Evolutionary conservation across 1,140 invertebrate species (phyloP).

Genomic region (Branchinecta lindahli): DNA sequence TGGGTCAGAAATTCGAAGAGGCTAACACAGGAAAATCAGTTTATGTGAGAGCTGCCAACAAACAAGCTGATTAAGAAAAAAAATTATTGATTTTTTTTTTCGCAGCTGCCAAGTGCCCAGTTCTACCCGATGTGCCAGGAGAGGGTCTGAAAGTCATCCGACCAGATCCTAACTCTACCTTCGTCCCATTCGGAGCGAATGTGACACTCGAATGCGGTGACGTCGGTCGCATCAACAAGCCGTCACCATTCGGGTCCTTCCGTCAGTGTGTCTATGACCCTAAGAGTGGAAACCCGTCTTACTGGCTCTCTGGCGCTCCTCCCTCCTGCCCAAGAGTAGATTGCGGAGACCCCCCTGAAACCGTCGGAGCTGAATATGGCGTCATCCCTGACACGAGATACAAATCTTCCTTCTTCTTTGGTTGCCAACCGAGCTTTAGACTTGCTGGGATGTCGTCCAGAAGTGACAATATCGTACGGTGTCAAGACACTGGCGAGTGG

Average conservation of each 20-base stretch:
- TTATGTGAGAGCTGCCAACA: too few relatives aligned
- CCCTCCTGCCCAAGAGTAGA: slow-evolving; percentile 73
- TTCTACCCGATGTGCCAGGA: slow-evolving; percentile 68
- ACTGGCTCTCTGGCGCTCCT: slow-evolving; percentile 73
- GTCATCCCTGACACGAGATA: slow-evolving; percentile 71
- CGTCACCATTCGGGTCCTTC: slow-evolving; percentile 62
- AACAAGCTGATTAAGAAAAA: too few relatives aligned
- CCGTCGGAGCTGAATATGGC: slow-evolving; percentile 82
- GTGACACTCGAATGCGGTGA: slow-evolving; percentile 65
- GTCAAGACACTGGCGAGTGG: slow-evolving; percentile 82
- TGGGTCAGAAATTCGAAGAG: too few relatives aligned
- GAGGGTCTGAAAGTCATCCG: slow-evolving; percentile 62
- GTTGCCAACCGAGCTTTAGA: slow-evolving; percentile 89
- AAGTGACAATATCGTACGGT: slow-evolving; percentile 77
- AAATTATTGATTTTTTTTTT: slow-evolving; percentile 22
- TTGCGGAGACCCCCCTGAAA: slow-evolving; percentile 68
- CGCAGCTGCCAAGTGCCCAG: slow-evolving; percentile 72
- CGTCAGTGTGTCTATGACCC: slow-evolving; percentile 92
- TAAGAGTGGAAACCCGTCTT: slow-evolving; percentile 66
- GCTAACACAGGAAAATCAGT: too few relatives aligned
- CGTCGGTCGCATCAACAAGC: slow-evolving; percentile 54
- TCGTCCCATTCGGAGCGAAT: slow-evolving; percentile 76
- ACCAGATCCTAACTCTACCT: slow-evolving; percentile 55
- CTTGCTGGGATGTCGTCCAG: slow-evolving; percentile 76
- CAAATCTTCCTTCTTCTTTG: slow-evolving; percentile 86